Evolutionary conservation across 2,888 invertebrate genomes (phyloP), one percentile per base, ranked within the genome.

Genomic region (Agrochola lota): DNA sequence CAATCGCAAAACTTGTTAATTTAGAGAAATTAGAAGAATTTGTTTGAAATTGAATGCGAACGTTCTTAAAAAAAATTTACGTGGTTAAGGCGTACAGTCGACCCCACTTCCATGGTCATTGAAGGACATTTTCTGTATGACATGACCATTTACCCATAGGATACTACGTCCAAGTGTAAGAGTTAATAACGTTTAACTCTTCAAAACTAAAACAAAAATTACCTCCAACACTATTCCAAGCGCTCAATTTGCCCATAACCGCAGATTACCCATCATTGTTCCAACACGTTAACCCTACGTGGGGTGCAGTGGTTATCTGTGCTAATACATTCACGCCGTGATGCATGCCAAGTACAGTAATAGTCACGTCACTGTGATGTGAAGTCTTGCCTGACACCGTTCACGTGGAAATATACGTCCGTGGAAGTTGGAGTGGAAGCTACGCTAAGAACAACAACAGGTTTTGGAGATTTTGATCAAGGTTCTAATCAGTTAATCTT

Each of bases 321-420:
- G 85, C 67, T 82, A 81, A 70, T 64, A 67, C 63, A 72, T 70
- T 52, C 85, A 40, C 72, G 60, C 43, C 49, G 71, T 67, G 72
- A 81, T 77, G 74, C 83, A 81, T 77, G 52, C 62, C 73, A 84
- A 85, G 74, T 82, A 71, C 75, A 85, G 70, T 78, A 81, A 81
- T 81, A 75, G 83, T 75, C 75, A 62, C 85, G 72, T 74, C 69
- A 81, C 64, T 80, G 59, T 40, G 60, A 70, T 66, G 69, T 85
- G 72, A 68, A 63, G 70, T 85, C 78, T 74, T 67, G 71, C 12
- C 30, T 81, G 40, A 75, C 74, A 78, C 78, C 70, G 70, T 75
- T 78, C 43, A 15, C 30, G n/a, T 66, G 70, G 12, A 71, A 84
- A 75, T 30, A 78, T 57, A 78, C 62, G 17, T 1, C 17, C 8